These are phyloP conservation scores for Melitaea athalia DNA, from an alignment of 2,888 invertebrate species.

Conservation along the genomic window DNA sequence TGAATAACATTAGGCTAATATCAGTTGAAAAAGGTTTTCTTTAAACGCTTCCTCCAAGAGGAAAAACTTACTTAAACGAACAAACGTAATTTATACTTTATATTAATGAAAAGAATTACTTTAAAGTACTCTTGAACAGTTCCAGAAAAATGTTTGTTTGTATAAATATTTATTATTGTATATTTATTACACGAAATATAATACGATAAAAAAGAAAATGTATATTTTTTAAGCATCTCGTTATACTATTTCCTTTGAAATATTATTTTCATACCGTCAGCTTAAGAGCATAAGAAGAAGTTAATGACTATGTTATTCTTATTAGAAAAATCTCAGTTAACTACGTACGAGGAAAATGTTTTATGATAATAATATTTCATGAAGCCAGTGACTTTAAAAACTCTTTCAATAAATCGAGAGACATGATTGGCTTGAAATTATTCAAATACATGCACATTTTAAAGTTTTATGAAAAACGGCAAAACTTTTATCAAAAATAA, in stretches of 20 bases:
- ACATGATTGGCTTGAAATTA: not conserved
- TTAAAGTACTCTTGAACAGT: not conserved
- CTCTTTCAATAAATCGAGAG: not conserved
- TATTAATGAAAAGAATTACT: conserved; percentile 8
- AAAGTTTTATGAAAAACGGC: not conserved
- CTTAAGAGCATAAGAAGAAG: not conserved
- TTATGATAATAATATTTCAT: not conserved
- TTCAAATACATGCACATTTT: conserved; percentile 1
- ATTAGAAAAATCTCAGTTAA: not conserved
- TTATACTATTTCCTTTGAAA: not conserved
- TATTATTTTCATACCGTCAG: not conserved
- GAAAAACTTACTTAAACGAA: conserved; percentile 15
- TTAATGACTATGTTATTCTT: not conserved
- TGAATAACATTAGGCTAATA: conserved; percentile 28
- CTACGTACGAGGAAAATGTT: not conserved
- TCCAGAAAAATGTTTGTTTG: not conserved
- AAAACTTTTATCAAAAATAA: not conserved
- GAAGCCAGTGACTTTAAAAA: not conserved
- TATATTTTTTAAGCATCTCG: not conserved
- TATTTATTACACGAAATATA: too few relatives aligned
- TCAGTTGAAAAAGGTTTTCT: conserved; percentile 23
- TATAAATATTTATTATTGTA: not conserved
- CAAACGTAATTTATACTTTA: conserved; percentile 13
- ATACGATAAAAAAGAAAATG: not conserved
- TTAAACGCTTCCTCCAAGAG: conserved; percentile 18